Percentiles rank a stretch among this genome's conserved stretches.
Evolutionary conservation across 2,113 vertebrate species (phyloP).

Genomic region (Notarius lentiginosus): DNA sequence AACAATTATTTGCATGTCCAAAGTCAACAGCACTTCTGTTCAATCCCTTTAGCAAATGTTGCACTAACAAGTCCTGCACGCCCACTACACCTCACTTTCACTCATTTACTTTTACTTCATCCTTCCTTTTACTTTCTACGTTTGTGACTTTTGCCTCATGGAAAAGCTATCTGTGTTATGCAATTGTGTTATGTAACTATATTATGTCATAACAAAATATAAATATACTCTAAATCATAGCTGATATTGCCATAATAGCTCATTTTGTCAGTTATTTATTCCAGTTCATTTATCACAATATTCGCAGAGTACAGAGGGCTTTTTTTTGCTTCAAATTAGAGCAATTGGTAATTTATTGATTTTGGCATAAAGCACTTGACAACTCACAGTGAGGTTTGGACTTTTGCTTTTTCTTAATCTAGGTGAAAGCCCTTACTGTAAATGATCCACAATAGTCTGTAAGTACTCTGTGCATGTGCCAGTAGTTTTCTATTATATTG

Average conservation of each 20-base stretch:
- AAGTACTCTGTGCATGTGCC: background rate
- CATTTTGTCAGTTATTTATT: background rate
- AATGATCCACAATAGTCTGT: background rate
- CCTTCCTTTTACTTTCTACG: no score
- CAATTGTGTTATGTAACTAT: background rate
- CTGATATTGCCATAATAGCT: background rate
- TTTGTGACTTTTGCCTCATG: background rate
- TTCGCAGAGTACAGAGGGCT: background rate
- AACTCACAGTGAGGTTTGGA: background rate
- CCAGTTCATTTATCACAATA: no score
- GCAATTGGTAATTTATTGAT: background rate
- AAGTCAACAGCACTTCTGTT: conserved; percentile 3
- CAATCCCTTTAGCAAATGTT: background rate
- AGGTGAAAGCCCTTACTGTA: background rate
- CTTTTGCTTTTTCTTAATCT: background rate
- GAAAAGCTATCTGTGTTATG: no score
- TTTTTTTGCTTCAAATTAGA: background rate
- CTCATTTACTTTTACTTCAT: background rate
- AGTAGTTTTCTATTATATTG: background rate
- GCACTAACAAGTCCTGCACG: background rate
- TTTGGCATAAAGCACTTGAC: background rate
- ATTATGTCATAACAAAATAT: background rate
- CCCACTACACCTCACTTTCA: background rate
- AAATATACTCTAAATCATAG: background rate
- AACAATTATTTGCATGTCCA: conserved; percentile 28